These are phyloP conservation scores for Euleptes europaea DNA, from an alignment of 2,113 vertebrate species.

Conservation along the genomic window DNA sequence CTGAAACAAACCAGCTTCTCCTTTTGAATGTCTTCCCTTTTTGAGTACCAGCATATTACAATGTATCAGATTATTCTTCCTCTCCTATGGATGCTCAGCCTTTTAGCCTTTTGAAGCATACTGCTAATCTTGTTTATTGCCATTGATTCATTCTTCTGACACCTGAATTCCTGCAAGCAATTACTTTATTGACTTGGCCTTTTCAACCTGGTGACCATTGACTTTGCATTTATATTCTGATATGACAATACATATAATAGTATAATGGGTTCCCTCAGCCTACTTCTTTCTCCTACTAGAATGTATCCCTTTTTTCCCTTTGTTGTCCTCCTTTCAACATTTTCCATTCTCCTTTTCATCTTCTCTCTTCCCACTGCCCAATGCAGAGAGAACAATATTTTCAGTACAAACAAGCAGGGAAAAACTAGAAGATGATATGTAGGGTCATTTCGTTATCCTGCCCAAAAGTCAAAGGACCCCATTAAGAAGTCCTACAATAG, in stretches of 20 bases:
- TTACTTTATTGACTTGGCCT: conserved; percentile 38
- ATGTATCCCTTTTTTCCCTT: background rate
- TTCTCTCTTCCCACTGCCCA: background rate
- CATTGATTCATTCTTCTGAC: background rate
- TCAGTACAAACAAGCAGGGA: background rate
- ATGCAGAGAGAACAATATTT: background rate
- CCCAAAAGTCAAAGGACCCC: no score
- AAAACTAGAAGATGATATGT: background rate
- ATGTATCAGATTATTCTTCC: conserved; percentile 5
- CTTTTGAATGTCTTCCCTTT: background rate
- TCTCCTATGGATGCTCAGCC: conserved; percentile 1
- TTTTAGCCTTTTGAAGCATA: conserved; percentile 16
- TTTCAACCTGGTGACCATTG: conserved; percentile 39
- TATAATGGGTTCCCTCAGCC: background rate
- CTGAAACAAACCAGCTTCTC: background rate
- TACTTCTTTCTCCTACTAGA: background rate
- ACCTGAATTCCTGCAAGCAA: conserved; percentile 33
- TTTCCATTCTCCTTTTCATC: background rate
- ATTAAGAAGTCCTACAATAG: no score
- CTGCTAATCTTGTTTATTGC: conserved; percentile 23
- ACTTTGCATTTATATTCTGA: conserved; percentile 41
- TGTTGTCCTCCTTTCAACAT: background rate
- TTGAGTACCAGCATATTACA: background rate
- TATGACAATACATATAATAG: background rate
- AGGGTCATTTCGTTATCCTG: background rate